Conservation (phyloP, 2,113 vertebrate genomes). For the Parus major region DNA sequence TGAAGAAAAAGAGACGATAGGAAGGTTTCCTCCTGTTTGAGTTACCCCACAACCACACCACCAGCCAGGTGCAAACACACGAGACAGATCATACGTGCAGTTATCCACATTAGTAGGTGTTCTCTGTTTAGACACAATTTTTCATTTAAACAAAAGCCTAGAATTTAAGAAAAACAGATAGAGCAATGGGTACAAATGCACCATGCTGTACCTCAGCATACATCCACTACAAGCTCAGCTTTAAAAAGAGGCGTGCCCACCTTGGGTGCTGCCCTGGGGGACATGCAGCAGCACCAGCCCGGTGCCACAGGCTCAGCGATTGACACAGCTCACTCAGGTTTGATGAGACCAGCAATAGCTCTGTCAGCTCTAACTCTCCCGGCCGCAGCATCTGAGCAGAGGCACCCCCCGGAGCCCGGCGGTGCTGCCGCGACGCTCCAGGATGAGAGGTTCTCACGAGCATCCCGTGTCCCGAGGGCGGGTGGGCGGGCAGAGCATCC, state of each 20-base stretch:
- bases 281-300: background rate
- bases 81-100: rapidly evolving
- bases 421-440: rapidly evolving
- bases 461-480: background rate
- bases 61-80: background rate
- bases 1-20: background rate
- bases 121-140: background rate
- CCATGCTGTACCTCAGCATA: rapidly evolving
- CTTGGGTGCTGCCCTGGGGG: background rate
- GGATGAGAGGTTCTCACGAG: rapidly evolving
- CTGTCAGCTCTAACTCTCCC: rapidly evolving
- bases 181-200: background rate
- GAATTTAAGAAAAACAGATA: background rate
- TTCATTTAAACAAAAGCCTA: background rate
- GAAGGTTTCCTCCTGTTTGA: background rate
- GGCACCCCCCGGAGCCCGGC: rapidly evolving
- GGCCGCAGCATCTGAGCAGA: rapidly evolving
- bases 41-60: background rate
- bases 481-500: background rate
- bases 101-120: rapidly evolving
- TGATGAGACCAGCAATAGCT: rapidly evolving
- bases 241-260: too few species aligned
- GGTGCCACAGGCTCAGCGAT: rapidly evolving
- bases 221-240: background rate
- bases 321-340: rapidly evolving